phyloP scores from a whole-genome alignment of 2,888 invertebrate genomes.

The Phengaris arion region DNA sequence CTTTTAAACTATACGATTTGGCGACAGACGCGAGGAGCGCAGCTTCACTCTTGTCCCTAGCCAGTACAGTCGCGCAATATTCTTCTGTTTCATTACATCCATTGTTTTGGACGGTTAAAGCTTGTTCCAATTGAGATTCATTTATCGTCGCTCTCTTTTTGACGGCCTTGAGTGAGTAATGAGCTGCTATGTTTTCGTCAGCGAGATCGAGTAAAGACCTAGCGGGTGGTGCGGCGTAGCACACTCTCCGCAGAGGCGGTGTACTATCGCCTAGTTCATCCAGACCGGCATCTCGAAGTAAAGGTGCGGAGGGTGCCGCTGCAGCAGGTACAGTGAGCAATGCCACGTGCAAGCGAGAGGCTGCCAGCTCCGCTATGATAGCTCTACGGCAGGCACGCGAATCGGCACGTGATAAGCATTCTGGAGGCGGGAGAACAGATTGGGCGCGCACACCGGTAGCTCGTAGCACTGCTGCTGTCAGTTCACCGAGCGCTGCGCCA shows the following conservation, averaged over 20 bases:
- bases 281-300: slow-evolving; percentile 55
- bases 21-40: slow-evolving; percentile 45
- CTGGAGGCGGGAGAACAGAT: slow-evolving; percentile 41
- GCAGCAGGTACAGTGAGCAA: slow-evolving; percentile 49
- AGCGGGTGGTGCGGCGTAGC: slow-evolving; percentile 46
- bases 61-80: slow-evolving; percentile 50
- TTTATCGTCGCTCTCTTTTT: slow-evolving; percentile 7
- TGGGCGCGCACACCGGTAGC: slow-evolving; percentile 45
- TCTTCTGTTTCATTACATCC: not conserved
- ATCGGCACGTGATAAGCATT: slow-evolving; percentile 40
- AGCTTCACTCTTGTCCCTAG: slow-evolving; percentile 50
- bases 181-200: slow-evolving; percentile 43
- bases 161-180: slow-evolving; percentile 42
- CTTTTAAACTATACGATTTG: slow-evolving; percentile 43
- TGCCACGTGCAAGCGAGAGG: slow-evolving; percentile 45
- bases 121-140: slow-evolving; percentile 10
- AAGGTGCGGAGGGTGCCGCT: slow-evolving; percentile 43
- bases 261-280: slow-evolving; percentile 56
- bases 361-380: slow-evolving; percentile 42
- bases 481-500: slow-evolving; percentile 38
- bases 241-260: slow-evolving; percentile 53
- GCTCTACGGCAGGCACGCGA: slow-evolving; percentile 42
- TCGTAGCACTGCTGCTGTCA: slow-evolving; percentile 42
- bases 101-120: not conserved
- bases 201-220: slow-evolving; percentile 59